A percentile compares a stretch with the other conserved stretches of the same genome.
phyloP scores from a whole-genome alignment of 2,797 vertebrate species.

The Erpetoichthys calabaricus region DNA sequence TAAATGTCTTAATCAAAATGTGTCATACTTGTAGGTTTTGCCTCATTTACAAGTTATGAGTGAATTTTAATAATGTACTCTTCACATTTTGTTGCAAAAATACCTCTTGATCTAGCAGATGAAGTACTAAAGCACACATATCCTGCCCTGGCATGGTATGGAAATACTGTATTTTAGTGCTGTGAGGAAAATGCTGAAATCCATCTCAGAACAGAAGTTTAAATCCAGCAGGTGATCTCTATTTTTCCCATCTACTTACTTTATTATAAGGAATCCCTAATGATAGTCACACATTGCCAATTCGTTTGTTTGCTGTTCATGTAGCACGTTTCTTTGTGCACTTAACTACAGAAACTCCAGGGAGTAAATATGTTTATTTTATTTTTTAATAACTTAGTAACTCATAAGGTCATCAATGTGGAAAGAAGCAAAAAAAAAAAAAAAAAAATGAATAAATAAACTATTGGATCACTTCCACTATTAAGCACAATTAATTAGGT shows the following conservation, averaged over 20 bases:
- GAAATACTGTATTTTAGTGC: too few species aligned
- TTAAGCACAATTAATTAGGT: not conserved
- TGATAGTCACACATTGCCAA: too few species aligned
- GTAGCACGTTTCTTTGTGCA: too few species aligned
- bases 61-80: conserved; percentile 62
- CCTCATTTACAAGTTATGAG: conserved; percentile 62
- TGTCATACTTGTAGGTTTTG: conserved; percentile 50
- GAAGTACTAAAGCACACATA: too few species aligned
- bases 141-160: too few species aligned
- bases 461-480: not conserved
- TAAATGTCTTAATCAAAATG: conserved; percentile 59
- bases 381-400: not conserved
- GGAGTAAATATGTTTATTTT: conserved; percentile 2
- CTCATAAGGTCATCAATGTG: not conserved
- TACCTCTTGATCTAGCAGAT: too few species aligned
- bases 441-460: not conserved
- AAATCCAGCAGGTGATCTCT: too few species aligned
- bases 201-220: too few species aligned
- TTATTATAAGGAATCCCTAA: too few species aligned
- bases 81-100: conserved; percentile 21
- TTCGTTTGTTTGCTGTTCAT: too few species aligned
- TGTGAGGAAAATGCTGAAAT: too few species aligned
- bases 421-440: not conserved
- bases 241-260: too few species aligned
- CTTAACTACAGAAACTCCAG: not conserved